phyloP scores from a whole-genome alignment of 2,113 vertebrate genomes.

The Salvelinus namaycush region DNA sequence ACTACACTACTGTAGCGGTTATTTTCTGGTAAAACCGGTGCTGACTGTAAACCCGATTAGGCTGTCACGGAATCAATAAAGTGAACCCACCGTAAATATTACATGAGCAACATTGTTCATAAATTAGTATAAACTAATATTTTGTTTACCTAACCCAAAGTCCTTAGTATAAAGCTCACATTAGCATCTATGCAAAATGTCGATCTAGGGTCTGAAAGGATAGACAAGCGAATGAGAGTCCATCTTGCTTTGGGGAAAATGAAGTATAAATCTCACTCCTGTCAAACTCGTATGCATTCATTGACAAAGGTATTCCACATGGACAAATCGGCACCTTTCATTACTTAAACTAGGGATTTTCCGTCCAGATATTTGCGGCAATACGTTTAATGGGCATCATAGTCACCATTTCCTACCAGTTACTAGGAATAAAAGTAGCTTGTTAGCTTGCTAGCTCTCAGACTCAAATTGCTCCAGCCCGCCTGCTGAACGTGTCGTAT shows the following conservation, averaged over 20 bases:
- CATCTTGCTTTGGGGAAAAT: constrained; percentile 92
- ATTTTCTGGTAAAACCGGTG: constrained; percentile 70
- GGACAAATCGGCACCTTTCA: constrained; percentile 32
- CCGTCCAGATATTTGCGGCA: constrained; percentile 42
- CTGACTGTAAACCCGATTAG: constrained; percentile 51
- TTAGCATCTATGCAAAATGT: constrained; percentile 92
- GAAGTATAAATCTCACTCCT: constrained; percentile 78
- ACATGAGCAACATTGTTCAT: constrained; percentile 19
- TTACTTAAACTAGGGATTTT: constrained; percentile 71
- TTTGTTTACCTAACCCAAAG: constrained; percentile 17
- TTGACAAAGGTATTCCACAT: constrained; percentile 45
- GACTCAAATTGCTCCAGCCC: constrained; percentile 59
- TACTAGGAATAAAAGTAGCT: constrained; percentile 74
- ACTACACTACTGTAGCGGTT: constrained; percentile 39
- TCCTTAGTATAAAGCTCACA: constrained; percentile 59
- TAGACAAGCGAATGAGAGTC: constrained; percentile 87
- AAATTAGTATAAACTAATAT: constrained; percentile 1
- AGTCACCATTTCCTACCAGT: constrained; percentile 67
- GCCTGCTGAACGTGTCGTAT: constrained; percentile 82
- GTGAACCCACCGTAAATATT: constrained; percentile 19
- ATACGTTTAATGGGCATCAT: constrained; percentile 48
- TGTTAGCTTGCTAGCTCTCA: constrained; percentile 73
- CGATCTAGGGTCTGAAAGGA: constrained; percentile 89
- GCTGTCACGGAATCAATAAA: constrained; percentile 35
- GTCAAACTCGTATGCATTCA: constrained; percentile 82